Conservation (phyloP, 2,888 invertebrate species). For the Acronicta psi region DNA sequence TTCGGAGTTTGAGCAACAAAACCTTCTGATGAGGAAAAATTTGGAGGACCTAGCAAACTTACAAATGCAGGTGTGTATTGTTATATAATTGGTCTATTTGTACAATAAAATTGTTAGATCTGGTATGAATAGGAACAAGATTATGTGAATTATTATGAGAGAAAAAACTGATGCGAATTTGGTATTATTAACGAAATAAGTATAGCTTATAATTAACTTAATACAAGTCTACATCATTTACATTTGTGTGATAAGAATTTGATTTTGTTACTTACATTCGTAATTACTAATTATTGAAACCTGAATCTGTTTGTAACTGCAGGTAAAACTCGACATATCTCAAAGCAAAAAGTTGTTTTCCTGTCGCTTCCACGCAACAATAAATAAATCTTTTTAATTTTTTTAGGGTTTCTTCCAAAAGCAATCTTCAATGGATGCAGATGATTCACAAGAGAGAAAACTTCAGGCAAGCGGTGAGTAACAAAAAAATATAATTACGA, state of each 20-base stretch:
- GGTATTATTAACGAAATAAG: too few species aligned
- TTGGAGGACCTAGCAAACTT: slow-evolving; percentile 86
- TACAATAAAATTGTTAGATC: slow-evolving; percentile 43
- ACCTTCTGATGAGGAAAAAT: slow-evolving; percentile 85
- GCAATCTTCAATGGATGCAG: slow-evolving; percentile 81
- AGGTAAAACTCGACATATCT: slow-evolving; percentile 24
- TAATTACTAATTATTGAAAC: too few species aligned
- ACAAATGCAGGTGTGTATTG: slow-evolving; percentile 83
- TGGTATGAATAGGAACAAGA: slow-evolving; percentile 50
- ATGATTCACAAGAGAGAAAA: slow-evolving; percentile 85
- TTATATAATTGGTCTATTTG: slow-evolving; percentile 40
- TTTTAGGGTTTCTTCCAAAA: slow-evolving; percentile 86
- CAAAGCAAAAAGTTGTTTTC: slow-evolving; percentile 37
- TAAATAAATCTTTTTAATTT: slow-evolving; percentile 34
- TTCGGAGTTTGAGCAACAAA: slow-evolving; percentile 86
- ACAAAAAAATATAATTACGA: slow-evolving; percentile 16
- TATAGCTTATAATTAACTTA: not conserved
- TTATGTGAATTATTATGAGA: slow-evolving; percentile 45
- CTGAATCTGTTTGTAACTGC: too few species aligned
- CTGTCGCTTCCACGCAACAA: too few species aligned
- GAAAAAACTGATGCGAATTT: slow-evolving; percentile 8
- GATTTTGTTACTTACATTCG: too few species aligned
- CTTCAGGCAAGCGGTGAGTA: slow-evolving; percentile 84
- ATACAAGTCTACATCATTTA: slow-evolving; percentile 10
- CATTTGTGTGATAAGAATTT: not conserved